Conservation (phyloP, 2,888 invertebrate species). For the Lasioglossum figueresi region DNA sequence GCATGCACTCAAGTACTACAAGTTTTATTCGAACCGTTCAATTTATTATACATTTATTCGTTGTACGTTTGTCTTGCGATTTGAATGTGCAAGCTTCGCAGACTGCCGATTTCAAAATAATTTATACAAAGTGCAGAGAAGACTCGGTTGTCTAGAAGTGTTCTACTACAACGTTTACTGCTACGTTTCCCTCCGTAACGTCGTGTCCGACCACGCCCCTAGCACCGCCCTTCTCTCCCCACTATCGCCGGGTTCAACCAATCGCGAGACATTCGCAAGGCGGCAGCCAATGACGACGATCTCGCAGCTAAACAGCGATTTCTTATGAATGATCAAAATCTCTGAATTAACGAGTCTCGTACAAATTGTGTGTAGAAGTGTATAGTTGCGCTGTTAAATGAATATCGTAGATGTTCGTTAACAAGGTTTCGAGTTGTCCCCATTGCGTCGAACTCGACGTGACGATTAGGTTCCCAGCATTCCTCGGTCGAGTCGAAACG, state of each 20-base stretch:
- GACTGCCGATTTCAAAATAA: not conserved
- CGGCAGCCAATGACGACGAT: not conserved
- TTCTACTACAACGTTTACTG: too few relatives aligned
- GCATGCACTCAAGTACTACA: not conserved
- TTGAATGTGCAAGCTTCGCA: not conserved
- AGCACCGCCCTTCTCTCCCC: not conserved
- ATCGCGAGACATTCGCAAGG: not conserved
- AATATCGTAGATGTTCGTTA: not conserved
- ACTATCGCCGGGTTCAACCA: not conserved
- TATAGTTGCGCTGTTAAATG: not conserved
- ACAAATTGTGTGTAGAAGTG: too few relatives aligned
- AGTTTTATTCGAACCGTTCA: not conserved
- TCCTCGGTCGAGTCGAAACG: conserved; percentile 21
- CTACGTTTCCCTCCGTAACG: not conserved
- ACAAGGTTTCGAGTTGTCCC: not conserved
- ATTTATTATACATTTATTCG: not conserved
- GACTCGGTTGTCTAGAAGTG: not conserved
- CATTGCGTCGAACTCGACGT: conserved; percentile 29
- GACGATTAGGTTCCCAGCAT: conserved; percentile 32
- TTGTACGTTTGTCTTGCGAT: not conserved
- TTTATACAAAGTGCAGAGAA: not conserved
- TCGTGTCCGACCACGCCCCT: not conserved
- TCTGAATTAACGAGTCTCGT: too few relatives aligned
- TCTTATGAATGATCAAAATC: not conserved
- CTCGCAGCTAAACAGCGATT: not conserved